A percentile compares a stretch with the other conserved stretches of the same genome.
phyloP scores from a whole-genome alignment of 2,888 invertebrate genomes.

The Metacarcinus magister region DNA sequence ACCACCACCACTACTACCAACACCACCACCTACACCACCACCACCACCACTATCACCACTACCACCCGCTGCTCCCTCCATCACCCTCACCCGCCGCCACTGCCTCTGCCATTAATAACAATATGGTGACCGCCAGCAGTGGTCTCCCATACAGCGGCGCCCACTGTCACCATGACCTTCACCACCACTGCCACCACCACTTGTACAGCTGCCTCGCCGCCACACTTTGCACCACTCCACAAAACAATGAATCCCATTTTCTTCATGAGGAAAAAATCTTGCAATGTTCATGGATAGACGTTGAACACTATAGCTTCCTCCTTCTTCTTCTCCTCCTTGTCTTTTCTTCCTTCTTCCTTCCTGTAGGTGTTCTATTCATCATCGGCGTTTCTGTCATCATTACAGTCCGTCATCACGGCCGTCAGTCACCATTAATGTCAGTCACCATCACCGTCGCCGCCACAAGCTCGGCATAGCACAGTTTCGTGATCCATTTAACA shows the following conservation, averaged over 20 bases:
- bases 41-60: neutral
- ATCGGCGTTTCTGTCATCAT: neutral
- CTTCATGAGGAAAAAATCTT: neutral
- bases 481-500: neutral
- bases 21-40: neutral
- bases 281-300: neutral
- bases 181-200: neutral
- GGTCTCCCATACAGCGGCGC: neutral
- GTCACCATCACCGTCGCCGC: neutral
- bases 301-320: neutral
- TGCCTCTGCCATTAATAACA: neutral
- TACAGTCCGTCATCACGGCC: slow-evolving; percentile 17
- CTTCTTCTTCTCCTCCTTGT: neutral
- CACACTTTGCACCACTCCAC: neutral
- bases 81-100: neutral
- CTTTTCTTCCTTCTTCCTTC: neutral
- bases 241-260: neutral
- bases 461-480: neutral
- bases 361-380: neutral
- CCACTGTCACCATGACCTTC: neutral
- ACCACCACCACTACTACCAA: neutral
- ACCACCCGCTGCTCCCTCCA: neutral
- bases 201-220: neutral
- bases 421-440: slow-evolving; percentile 33
- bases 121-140: neutral